These are phyloP conservation scores for Acrocephalus kingi DNA, from an alignment of 2,113 vertebrate genomes.

Conservation along the genomic window DNA sequence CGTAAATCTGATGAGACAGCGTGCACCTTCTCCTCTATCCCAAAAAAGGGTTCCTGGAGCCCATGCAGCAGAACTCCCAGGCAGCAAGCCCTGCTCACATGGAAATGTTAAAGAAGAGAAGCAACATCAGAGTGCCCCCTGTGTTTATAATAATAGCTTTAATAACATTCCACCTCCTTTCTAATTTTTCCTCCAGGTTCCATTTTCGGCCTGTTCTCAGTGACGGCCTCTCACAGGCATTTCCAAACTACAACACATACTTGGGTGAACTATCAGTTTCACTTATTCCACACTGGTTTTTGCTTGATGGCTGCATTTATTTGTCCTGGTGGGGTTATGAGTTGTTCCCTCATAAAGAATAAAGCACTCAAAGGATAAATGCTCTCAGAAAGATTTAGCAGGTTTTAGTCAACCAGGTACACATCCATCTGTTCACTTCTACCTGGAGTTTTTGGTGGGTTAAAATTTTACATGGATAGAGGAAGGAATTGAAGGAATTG, in stretches of 20 bases:
- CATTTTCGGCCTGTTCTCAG: conserved; percentile 16
- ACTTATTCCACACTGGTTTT: background rate
- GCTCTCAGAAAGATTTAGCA: background rate
- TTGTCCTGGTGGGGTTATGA: background rate
- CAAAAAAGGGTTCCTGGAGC: background rate
- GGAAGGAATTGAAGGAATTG: background rate
- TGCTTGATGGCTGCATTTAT: background rate
- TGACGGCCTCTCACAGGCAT: background rate
- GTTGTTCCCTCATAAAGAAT: background rate
- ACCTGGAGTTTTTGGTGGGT: background rate
- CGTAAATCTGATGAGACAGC: background rate
- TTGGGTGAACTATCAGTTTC: background rate
- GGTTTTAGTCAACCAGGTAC: background rate
- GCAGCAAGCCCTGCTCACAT: background rate
- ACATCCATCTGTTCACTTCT: background rate
- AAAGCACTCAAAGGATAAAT: background rate
- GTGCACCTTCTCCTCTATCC: background rate
- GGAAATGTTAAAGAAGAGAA: background rate
- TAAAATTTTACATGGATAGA: background rate
- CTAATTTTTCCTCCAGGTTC: background rate
- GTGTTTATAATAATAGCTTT: conserved; percentile 6
- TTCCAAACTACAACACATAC: background rate
- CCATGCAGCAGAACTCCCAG: background rate
- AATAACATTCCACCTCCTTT: conserved; percentile 26
- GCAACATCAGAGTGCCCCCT: background rate